These are phyloP conservation scores for Promerops cafer DNA, from an alignment of 2,113 vertebrate genomes.

Conservation along the genomic window DNA sequence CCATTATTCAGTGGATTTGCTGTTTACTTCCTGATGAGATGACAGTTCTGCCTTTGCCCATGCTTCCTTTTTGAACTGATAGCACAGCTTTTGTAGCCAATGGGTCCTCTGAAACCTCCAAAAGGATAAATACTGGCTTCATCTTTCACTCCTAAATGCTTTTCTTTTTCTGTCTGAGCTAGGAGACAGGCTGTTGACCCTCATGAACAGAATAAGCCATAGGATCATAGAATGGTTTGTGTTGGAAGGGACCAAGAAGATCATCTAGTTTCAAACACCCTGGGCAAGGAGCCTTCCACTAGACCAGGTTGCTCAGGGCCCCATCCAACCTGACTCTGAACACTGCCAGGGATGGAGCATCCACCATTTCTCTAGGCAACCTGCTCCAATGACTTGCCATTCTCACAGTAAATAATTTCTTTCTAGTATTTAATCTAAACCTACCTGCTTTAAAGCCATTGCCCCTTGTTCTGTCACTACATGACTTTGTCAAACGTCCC, in stretches of 20 bases:
- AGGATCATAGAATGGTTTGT: background rate
- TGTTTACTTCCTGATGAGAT: background rate
- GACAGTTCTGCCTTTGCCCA: background rate
- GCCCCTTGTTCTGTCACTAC: background rate
- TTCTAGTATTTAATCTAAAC: background rate
- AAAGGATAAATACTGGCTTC: background rate
- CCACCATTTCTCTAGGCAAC: background rate
- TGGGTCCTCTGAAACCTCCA: background rate
- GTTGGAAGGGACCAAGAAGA: background rate
- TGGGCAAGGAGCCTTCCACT: background rate
- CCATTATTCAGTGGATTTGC: background rate
- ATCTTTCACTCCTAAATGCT: background rate
- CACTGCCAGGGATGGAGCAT: background rate
- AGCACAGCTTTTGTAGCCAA: background rate
- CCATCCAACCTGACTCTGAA: no score
- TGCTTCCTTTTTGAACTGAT: background rate
- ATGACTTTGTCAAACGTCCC: background rate
- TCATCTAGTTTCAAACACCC: background rate
- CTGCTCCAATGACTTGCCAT: background rate
- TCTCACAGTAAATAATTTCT: background rate
- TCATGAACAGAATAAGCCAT: background rate
- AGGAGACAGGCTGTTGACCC: background rate
- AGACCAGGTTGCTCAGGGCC: background rate
- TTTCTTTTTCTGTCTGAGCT: background rate
- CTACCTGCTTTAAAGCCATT: background rate